phyloP scores from a whole-genome alignment of 2,797 vertebrate genomes.

The Hephaestus fuliginosus region DNA sequence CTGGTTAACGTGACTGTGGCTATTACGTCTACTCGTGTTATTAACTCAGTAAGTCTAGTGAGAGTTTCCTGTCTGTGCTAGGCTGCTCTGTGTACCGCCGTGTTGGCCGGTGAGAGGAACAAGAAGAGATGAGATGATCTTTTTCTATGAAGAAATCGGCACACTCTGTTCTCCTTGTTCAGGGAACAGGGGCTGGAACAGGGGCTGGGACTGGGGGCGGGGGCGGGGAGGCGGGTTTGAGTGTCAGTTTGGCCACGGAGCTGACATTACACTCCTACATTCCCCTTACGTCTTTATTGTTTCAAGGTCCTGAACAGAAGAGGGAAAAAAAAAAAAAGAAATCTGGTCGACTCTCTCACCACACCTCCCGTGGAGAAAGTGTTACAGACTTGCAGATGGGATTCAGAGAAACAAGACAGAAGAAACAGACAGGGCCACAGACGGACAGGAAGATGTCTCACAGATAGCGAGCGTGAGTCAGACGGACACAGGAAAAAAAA shows the following conservation, averaged over 20 bases:
- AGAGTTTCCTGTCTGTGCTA: slow-evolving; percentile 43
- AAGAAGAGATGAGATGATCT: slow-evolving; percentile 73
- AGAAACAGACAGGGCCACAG: slow-evolving; percentile 48
- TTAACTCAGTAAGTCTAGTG: slow-evolving; percentile 16
- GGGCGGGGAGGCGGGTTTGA: slow-evolving; percentile 55
- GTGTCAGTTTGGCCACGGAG: slow-evolving; percentile 64
- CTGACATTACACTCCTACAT: slow-evolving; percentile 73
- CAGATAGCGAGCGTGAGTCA: slow-evolving; percentile 54
- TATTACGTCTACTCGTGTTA: slow-evolving; percentile 22
- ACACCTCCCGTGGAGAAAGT: slow-evolving; percentile 57
- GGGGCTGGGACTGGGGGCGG: slow-evolving; percentile 52
- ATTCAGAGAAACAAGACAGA: slow-evolving; percentile 34
- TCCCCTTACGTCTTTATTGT: slow-evolving; percentile 75
- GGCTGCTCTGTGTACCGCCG: slow-evolving; percentile 49
- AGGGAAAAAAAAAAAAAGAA: slow-evolving; percentile 10
- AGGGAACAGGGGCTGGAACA: slow-evolving; percentile 65
- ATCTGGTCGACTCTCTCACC: slow-evolving; percentile 38
- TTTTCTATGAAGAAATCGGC: slow-evolving; percentile 74
- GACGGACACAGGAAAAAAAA: slow-evolving; percentile 20
- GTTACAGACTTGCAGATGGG: slow-evolving; percentile 53
- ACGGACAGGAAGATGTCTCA: slow-evolving; percentile 56
- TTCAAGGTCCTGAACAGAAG: slow-evolving; percentile 72
- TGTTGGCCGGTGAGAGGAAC: slow-evolving; percentile 49
- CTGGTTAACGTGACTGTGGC: neutral
- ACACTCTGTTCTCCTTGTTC: slow-evolving; percentile 82